Evolutionary conservation across 2,113 vertebrate genomes (phyloP), one percentile per base, ranked within the genome.

Genomic region (Dromaius novaehollandiae): DNA sequence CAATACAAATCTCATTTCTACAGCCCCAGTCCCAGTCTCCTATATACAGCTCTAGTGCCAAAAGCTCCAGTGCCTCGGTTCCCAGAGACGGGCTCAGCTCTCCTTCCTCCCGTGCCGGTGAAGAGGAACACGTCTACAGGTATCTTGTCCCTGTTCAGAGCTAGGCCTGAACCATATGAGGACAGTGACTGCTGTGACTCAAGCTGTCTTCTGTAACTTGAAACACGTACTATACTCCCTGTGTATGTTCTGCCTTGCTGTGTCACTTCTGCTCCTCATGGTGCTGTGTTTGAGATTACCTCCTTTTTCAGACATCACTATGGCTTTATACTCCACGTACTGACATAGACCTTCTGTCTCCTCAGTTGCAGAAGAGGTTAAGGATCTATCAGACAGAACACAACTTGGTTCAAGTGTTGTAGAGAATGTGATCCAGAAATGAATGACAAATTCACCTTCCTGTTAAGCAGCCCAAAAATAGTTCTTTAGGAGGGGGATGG

Each of bases 121-220:
- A 99, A 97, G 99, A 99, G 94, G 99, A 99, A 71, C 99, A 99
- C 98, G 99, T 99, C 63, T 99, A 99, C 98, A 99, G 99, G 99
- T 99, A 98, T 13, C 30, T 60, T 74, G 48, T 56, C 56, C 22
- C 24, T 61, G 10, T 22, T 42, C 11, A 48, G 19, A 89, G 73
- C 81, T 55, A 64, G 81, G 25, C 56, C 36, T 66, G 48, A n/a
- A 55, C 91, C 28, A 7, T 24, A 60, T 10, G 34, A 73, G 90
- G 40, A 19, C 22, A 25, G 75, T 40, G 19, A 82, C 71, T 88
- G 30, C 74, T 79, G 61, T 73, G 30, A 61, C 60, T 96, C 75
- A 55, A 36, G 15, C 24, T 71, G 77, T 56, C 46, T 70, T 65
- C 76, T 88, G 0, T n/a, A 68, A 89, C 50, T 73, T 65, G 36